Base-by-base conservation (phyloP, 2,113 vertebrate genomes). In the Tragelaphus strepsiceros region DNA sequence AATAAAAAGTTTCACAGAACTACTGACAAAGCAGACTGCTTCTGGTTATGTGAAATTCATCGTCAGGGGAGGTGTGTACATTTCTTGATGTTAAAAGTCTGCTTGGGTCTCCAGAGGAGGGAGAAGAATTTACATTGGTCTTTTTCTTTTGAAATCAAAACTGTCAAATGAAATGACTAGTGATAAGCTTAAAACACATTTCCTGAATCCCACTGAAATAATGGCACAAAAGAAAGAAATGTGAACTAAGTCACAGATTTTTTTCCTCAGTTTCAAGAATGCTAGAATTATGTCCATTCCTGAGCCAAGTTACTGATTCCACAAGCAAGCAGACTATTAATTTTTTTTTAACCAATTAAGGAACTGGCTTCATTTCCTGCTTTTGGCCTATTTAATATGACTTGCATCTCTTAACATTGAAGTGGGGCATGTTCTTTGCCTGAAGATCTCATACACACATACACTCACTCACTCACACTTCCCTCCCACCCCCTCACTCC, bases 131-230 rank as follows among this genome's bases (percentile, higher is more conserved):
- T 92, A 30, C 58, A 95, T 74, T 87, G 80, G 28, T 24, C 54
- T 56, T 84, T 91, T 28, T 91, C 49, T 90, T 92, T 59, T 51
- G 30, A 94, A 91, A 97, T 93, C 83, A 94, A 94, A 95, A 92
- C 35, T 88, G 85, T 81, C 94, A 74, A 95, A 64, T 92, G 28
- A 94, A 96, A 95, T 71, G 39, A 81, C 61, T 16, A 81, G 8
- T 30, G 53, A 90, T 51, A 93, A 71, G 43, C 43, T 91, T 67
- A 53, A 96, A 91, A 77, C 7, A 67, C 2, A 97, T 83, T 91
- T 96, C 62, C 61, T 82, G 53, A 83, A 35, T 83, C 14, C 81
- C 81, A 61, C 80, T 46, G 59, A 96, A 95, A 95, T 59, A 78
- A 67, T 49, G 26, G 13, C 32, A 80, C 46, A 64, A 81, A 87